phyloP scores from a whole-genome alignment of 2,888 invertebrate species.

The Doris montereyensis region DNA sequence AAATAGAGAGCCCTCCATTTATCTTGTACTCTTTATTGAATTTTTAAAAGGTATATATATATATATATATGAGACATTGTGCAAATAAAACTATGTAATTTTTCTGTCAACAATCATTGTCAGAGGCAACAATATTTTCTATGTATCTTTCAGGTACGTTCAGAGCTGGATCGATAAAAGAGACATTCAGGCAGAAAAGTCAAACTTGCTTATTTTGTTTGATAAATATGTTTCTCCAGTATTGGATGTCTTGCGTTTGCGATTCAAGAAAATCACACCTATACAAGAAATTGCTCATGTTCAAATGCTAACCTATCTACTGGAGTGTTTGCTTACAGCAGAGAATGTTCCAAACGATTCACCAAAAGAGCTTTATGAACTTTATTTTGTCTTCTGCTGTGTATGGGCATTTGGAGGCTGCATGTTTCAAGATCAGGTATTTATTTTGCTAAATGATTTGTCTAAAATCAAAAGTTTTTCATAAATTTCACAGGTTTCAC shows the following conservation, averaged over 20 bases:
- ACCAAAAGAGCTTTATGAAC: constrained; percentile 93
- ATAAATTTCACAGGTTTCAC: no score
- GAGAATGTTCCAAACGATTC: constrained; percentile 90
- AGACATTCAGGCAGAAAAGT: constrained; percentile 75
- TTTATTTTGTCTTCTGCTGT: constrained; percentile 95
- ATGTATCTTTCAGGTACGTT: constrained; percentile 77
- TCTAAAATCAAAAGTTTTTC: no score
- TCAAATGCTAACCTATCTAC: constrained; percentile 88
- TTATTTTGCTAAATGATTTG: no score
- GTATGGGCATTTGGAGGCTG: constrained; percentile 98
- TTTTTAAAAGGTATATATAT: no score
- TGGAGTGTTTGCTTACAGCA: constrained; percentile 87
- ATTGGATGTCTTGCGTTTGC: constrained; percentile 86
- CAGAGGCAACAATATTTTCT: no score
- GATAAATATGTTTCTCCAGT: constrained; percentile 96
- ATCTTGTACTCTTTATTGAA: no score
- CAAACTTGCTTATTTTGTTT: constrained; percentile 92
- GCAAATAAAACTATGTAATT: neutral
- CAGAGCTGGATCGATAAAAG: constrained; percentile 81
- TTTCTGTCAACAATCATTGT: no score
- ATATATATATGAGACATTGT: no score
- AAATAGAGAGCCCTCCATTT: no score
- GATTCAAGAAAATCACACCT: constrained; percentile 96
- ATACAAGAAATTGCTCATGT: constrained; percentile 92
- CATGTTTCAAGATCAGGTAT: constrained; percentile 90